Evolutionary conservation across 2,797 vertebrate genomes (phyloP), one percentile per base, ranked within the genome.

Genomic region (Psittacula echo): DNA sequence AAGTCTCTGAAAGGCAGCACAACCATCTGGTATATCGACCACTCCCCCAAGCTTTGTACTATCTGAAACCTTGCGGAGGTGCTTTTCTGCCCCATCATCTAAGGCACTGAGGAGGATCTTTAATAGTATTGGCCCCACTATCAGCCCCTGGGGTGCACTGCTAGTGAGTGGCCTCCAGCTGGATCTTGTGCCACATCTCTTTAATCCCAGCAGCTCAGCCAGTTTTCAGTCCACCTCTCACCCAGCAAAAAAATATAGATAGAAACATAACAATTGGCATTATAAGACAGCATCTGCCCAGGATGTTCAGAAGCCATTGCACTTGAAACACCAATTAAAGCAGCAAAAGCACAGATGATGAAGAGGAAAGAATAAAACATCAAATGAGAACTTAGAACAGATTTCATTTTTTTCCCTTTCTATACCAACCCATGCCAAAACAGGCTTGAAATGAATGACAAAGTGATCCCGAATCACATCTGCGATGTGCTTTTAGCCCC

Each of bases 241-340:
- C 23, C 72, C 1, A 76, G 9, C 2, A 4, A 32, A 29, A 64
- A 75, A 51, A 48, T 4, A 24, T 0, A 51, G 7, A 61, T 3
- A 71, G 20, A 67, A 72, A 42, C 21, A 60, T 42, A 78, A 12
- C 13, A 42, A 45, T 12, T 74, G 0, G 10, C 27, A 41, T 75
- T 65, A 22, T 39, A 89, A 89, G 29, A 45, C 27, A 53, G 41
- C 61, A 68, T 74, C 67, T 85, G 26, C 45, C 19, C 51, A 72
- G 60, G 26, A 67, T 45, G 51, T 68, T 83, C 41, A 45, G 79
- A 84, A 94, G 48, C 41, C 68, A 34, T 10, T 56, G 29, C 65
- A 83, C 29, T 3, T 83, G 61, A 83, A 93, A 80, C 32, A 66
- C 26, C 68, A 88, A 68, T 68, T 91, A 93, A 94, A 91, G 65